phyloP scores from a whole-genome alignment of 1,140 invertebrate genomes.

The Drosophila orena region DNA sequence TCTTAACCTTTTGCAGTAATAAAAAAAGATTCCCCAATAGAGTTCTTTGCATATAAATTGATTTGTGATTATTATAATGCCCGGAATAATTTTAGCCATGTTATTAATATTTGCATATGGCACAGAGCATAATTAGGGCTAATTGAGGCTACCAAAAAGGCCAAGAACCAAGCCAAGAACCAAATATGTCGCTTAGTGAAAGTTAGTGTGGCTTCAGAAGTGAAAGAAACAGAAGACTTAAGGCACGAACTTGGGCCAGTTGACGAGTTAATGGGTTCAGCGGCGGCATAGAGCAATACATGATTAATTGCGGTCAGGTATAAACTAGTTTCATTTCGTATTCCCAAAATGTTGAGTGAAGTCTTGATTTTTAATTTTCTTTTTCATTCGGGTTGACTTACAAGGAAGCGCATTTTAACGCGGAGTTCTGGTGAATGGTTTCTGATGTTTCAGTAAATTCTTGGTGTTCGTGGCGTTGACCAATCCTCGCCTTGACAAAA shows the following conservation, averaged over 20 bases:
- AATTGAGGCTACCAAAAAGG: constrained; percentile 34
- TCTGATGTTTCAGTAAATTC: background rate
- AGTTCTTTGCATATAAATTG: constrained; percentile 42
- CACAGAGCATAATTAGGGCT: constrained; percentile 55
- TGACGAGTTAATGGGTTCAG: constrained; percentile 62
- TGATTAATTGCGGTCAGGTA: constrained; percentile 65
- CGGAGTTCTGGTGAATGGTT: background rate
- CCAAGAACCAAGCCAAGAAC: constrained; percentile 35
- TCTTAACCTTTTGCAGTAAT: background rate
- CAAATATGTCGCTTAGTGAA: constrained; percentile 54
- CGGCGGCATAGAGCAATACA: constrained; percentile 45
- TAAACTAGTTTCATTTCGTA: constrained; percentile 58
- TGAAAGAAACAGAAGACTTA: constrained; percentile 61
- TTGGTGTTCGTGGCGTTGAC: constrained; percentile 5
- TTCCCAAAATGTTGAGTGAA: background rate
- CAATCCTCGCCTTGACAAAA: constrained; percentile 30
- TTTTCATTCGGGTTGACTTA: constrained; percentile 45
- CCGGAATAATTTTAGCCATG: constrained; percentile 7
- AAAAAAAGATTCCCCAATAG: constrained; percentile 3
- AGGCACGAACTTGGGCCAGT: constrained; percentile 69
- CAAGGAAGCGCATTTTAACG: constrained; percentile 59
- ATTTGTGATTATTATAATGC: constrained; percentile 42
- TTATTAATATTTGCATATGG: constrained; percentile 61
- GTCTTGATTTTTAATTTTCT: constrained; percentile 4
- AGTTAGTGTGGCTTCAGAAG: constrained; percentile 50